Evolutionary conservation across 2,888 invertebrate species (phyloP), one percentile per base, ranked within the genome.

Genomic region (Mechanitis messenoides): DNA sequence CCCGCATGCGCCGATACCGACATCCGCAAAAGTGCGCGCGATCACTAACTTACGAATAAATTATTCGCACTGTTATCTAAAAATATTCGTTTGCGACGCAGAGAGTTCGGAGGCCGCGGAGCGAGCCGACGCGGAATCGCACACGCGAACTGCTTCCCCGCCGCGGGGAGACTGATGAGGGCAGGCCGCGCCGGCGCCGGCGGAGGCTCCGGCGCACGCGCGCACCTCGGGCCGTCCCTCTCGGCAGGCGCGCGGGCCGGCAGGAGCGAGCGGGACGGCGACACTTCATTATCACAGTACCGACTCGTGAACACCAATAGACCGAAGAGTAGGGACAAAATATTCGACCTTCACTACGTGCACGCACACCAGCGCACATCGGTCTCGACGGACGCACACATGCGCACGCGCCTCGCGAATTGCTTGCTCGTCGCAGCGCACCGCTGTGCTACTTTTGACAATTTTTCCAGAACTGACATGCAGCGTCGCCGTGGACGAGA

Each of bases 291-390:
- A 86, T 87, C 87, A 84, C 89, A 84, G 84, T 84, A 83, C 83
- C 83, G 83, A 85, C 83, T 89, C 85, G 85, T 85, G 87, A 90
- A 87, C 87, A 83, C 90, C 90, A 90, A 90, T 90, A 88, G 84
- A 87, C 85, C 86, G 87, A 83, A 85, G 85, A 88, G 89, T 87
- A 85, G 87, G 88, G 89, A 86, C 84, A 81, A 86, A 85, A 84
- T 87, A 88, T 88, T 88, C 90, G 90, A 90, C 89, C 90, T 91
- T 90, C 90, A 90, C 87, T 90, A 84, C 86, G 84, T 71, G 69
- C 71, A 83, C 88, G 83, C 87, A 86, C 85, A 80, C 83, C 74
- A 74, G 77, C 79, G 78, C 76, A 71, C 73, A 73, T 68, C 74
- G 77, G 76, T 77, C 76, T 75, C 80, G 80, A 82, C 78, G 78